Evolutionary conservation across 35 echinoderm and acorn worm genomes (phyloP), one percentile per base, ranked within the genome.

Genomic region (Apostichopus californicus): DNA sequence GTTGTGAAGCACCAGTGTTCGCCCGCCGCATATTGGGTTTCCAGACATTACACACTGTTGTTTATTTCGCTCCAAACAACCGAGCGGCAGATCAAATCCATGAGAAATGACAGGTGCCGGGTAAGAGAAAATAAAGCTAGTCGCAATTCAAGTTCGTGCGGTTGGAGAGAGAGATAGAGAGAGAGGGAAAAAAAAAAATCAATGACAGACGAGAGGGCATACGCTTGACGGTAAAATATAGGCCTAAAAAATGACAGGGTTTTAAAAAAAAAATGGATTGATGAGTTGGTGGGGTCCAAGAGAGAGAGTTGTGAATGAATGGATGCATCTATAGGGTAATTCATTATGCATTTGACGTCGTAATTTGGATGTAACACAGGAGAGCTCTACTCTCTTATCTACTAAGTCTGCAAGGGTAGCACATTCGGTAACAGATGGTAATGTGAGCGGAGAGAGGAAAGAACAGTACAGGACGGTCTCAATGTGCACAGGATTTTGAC

Each of bases 71-170:
- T 25, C 54, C 17, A n/a, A 85, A 23, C 81, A 85, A 23, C 81
- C 15, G 24, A 81, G 78, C 34, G 34, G 56, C 81, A 21, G 55
- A 85, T 85, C 81, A 85, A 59, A 85, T 85, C 54, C 78, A 81
- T 85, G 81, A 18, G 81, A 58, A 58, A 58, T 85, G 81, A 85
- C 81, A 85, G 81, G 81, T 85, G 81, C 81, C 81, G 14, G 14
- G 23, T 15, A 57, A 60, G 58, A 56, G 17, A 20, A 57, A 84
- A 61, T 21, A 75, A 22, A 20, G 58, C 15, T 9, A 83, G 34
- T n/a, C 79, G 53, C 6, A 54, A 24, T 84, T 84, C 81, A 58
- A 84, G 81, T 57, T 84, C 55, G 78, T 61, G 58, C 58, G 12
- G 9, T 73, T 73, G 9, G 70, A 73, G n/a, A 73, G 71, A 13